A percentile compares a stretch with the other conserved stretches of the same genome.
These are phyloP conservation scores for Adrianichthys oophorus DNA, from an alignment of 2,797 vertebrate species.

Conservation along the genomic window DNA sequence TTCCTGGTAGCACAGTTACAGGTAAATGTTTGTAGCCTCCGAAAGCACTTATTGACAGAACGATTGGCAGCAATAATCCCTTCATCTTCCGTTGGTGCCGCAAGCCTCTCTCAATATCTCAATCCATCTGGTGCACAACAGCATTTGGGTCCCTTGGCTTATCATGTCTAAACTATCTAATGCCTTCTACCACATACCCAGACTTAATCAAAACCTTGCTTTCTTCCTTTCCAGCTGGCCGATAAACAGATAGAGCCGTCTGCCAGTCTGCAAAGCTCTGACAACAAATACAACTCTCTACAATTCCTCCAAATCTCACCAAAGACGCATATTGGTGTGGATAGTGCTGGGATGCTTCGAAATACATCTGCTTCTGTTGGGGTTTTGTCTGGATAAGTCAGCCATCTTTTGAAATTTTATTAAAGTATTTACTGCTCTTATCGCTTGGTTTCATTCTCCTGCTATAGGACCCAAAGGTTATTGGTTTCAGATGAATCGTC, in stretches of 20 bases:
- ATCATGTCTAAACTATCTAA: conserved; percentile 53
- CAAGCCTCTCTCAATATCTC: conserved; percentile 57
- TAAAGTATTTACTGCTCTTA: conserved; percentile 4
- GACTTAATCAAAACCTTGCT: conserved; percentile 59
- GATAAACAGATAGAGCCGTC: conserved; percentile 35
- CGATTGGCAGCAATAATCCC: conserved; percentile 57
- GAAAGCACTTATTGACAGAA: conserved; percentile 57
- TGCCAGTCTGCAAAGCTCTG: conserved; percentile 39
- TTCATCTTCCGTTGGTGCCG: conserved; percentile 53
- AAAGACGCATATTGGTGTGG: conserved; percentile 21
- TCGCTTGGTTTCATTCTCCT: background rate
- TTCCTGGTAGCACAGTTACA: conserved; percentile 29
- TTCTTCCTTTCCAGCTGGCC: conserved; percentile 52
- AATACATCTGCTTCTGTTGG: conserved; percentile 8
- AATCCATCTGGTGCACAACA: conserved; percentile 60
- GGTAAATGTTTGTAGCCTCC: conserved; percentile 41
- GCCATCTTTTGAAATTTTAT: conserved; percentile 12
- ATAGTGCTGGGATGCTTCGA: conserved; percentile 11
- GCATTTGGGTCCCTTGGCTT: conserved; percentile 53
- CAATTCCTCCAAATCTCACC: conserved; percentile 27
- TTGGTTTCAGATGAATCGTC: background rate
- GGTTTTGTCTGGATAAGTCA: conserved; percentile 7
- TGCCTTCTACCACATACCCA: conserved; percentile 46
- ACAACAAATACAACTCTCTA: conserved; percentile 35
- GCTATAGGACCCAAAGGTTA: background rate